Evolutionary conservation across 2,888 invertebrate species (phyloP).

Genomic region (Hedychridium roseum): DNA sequence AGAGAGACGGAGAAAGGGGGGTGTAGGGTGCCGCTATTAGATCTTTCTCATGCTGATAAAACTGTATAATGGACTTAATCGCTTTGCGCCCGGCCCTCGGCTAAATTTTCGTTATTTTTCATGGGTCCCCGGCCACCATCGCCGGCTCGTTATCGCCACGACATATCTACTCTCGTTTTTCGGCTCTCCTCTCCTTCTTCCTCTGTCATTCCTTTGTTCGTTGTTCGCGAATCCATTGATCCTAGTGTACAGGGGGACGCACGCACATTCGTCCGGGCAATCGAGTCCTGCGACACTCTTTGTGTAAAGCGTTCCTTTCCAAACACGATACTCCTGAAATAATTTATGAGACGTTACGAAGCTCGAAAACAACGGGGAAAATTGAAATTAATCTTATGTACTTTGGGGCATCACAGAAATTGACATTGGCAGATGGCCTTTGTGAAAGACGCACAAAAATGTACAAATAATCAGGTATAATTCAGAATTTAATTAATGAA

Average conservation of each 20-base stretch:
- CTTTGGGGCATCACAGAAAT: too few species aligned
- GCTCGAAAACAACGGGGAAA: too few species aligned
- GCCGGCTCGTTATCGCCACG: slow-evolving; percentile 46
- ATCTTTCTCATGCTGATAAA: slow-evolving; percentile 64
- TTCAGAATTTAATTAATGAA: too few species aligned
- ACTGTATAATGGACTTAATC: slow-evolving; percentile 62
- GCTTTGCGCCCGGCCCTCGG: slow-evolving; percentile 52
- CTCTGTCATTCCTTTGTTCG: slow-evolving; percentile 28
- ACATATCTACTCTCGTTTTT: slow-evolving; percentile 46
- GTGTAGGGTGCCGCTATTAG: slow-evolving; percentile 48
- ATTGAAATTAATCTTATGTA: too few species aligned
- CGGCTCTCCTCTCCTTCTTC: slow-evolving; percentile 20
- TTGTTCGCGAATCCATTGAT: slow-evolving; percentile 40
- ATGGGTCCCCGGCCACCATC: slow-evolving; percentile 50
- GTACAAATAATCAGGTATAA: too few species aligned
- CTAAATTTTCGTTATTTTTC: slow-evolving; percentile 63
- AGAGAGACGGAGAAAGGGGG: slow-evolving; percentile 11
- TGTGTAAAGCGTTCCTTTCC: too few species aligned
- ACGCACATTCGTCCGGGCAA: slow-evolving; percentile 36
- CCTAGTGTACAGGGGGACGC: slow-evolving; percentile 30
- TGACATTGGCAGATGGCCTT: too few species aligned
- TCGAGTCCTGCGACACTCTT: too few species aligned
- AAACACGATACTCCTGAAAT: too few species aligned
- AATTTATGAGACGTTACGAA: too few species aligned
- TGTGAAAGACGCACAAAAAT: too few species aligned